Percentiles rank a stretch among this genome's conserved stretches.
Evolutionary conservation across 1,140 invertebrate genomes (phyloP).

Genomic region (Brachystomella parvula): DNA sequence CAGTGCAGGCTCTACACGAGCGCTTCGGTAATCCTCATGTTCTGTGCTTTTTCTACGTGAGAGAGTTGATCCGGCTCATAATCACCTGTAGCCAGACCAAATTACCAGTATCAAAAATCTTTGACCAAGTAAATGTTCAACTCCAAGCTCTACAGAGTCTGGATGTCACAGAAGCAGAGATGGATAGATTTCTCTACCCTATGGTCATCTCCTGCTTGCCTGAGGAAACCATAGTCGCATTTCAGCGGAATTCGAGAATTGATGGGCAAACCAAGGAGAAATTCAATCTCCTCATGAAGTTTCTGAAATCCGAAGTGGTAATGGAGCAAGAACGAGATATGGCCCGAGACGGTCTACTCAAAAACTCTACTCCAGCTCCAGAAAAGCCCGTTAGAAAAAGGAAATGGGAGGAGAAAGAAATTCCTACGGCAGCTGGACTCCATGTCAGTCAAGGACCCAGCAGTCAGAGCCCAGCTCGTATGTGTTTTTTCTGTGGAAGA

Average conservation of each 20-base stretch:
- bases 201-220: not conserved
- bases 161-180: conserved; percentile 40
- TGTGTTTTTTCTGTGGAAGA: conserved; percentile 8
- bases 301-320: not conserved
- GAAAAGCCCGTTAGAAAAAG: too few species aligned
- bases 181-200: conserved; percentile 40
- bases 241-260: conserved; percentile 37
- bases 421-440: not conserved
- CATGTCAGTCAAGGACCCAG: not conserved
- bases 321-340: not conserved
- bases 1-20: conserved; percentile 9
- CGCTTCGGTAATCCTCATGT: conserved; percentile 10
- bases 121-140: conserved; percentile 13
- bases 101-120: not conserved
- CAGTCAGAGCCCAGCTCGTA: too few species aligned
- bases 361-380: not conserved
- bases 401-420: not conserved
- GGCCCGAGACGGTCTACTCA: not conserved
- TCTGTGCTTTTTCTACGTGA: conserved; percentile 14
- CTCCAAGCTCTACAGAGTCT: conserved; percentile 12
- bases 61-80: conserved; percentile 13
- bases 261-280: not conserved
- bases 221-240: conserved; percentile 33
- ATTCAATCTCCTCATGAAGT: not conserved
- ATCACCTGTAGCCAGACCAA: not conserved